These are phyloP conservation scores for Sitta europaea DNA, from an alignment of 2,113 vertebrate species.

Conservation along the genomic window DNA sequence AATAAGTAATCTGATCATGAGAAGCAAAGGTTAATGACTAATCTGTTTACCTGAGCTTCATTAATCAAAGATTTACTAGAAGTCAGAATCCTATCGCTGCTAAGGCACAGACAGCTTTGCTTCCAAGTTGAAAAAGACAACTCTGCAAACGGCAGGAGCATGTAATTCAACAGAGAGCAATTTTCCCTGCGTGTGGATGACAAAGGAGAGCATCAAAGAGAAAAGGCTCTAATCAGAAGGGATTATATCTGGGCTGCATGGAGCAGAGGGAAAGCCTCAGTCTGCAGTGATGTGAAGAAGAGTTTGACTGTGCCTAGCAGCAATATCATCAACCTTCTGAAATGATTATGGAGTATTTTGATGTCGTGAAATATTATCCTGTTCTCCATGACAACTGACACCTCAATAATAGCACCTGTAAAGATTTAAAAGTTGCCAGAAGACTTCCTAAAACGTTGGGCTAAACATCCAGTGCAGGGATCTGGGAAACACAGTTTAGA, in stretches of 20 bases:
- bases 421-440: conserved; percentile 12
- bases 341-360: neutral
- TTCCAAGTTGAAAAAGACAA: conserved; percentile 40
- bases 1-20: conserved; percentile 65
- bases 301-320: conserved; percentile 2
- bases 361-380: conserved; percentile 12
- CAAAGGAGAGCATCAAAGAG: conserved; percentile 55
- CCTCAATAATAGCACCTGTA: conserved; percentile 7
- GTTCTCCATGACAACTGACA: conserved; percentile 14
- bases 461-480: neutral
- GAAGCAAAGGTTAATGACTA: conserved; percentile 68
- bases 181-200: conserved; percentile 35
- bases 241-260: neutral
- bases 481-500: neutral
- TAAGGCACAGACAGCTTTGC: conserved; percentile 5
- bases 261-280: conserved; percentile 14
- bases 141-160: neutral
- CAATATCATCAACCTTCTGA: conserved; percentile 10
- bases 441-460: neutral
- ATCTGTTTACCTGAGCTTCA: conserved; percentile 66
- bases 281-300: neutral
- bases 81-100: neutral
- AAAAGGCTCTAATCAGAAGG: conserved; percentile 51
- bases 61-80: conserved; percentile 64
- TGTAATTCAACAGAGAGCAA: conserved; percentile 45